These are phyloP conservation scores for Latheticus oryzae DNA, from an alignment of 2,888 invertebrate species.

Conservation along the genomic window DNA sequence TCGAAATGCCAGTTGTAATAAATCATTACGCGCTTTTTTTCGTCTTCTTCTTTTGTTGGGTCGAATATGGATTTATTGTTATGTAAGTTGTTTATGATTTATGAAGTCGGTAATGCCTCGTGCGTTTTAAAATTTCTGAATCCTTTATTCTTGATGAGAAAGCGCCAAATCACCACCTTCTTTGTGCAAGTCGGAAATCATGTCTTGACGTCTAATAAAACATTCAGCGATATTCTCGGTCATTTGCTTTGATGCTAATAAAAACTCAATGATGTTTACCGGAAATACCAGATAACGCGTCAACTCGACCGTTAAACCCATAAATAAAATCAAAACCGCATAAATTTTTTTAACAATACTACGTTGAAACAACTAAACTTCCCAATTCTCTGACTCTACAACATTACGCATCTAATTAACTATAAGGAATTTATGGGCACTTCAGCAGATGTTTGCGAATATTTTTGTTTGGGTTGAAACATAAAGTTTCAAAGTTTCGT, in stretches of 20 bases:
- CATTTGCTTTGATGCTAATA: constrained; percentile 5
- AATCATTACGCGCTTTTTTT: constrained; percentile 46
- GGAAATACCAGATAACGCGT: constrained; percentile 2
- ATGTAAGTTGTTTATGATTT: constrained; percentile 45
- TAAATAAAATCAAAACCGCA: not conserved
- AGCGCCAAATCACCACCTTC: constrained; percentile 27
- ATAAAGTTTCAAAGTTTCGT: constrained; percentile 26
- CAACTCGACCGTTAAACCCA: not conserved
- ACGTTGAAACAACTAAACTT: not conserved
- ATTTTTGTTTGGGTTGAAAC: constrained; percentile 36
- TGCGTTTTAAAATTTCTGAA: constrained; percentile 34
- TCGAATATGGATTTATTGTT: constrained; percentile 45
- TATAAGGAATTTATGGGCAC: constrained; percentile 32
- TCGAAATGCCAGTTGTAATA: constrained; percentile 46
- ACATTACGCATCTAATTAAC: constrained; percentile 28
- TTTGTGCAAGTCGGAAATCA: no score
- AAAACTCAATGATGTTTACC: constrained; percentile 2
- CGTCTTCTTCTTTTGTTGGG: constrained; percentile 41
- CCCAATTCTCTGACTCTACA: not conserved
- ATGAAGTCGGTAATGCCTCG: constrained; percentile 36
- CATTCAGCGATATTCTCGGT: constrained; percentile 4
- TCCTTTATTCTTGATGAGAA: constrained; percentile 31
- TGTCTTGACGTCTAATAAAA: not conserved
- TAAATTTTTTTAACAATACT: constrained; percentile 5
- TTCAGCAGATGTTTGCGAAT: constrained; percentile 34